Conservation (phyloP, 2,888 invertebrate species). For the Micoletzkya japonica region DNA sequence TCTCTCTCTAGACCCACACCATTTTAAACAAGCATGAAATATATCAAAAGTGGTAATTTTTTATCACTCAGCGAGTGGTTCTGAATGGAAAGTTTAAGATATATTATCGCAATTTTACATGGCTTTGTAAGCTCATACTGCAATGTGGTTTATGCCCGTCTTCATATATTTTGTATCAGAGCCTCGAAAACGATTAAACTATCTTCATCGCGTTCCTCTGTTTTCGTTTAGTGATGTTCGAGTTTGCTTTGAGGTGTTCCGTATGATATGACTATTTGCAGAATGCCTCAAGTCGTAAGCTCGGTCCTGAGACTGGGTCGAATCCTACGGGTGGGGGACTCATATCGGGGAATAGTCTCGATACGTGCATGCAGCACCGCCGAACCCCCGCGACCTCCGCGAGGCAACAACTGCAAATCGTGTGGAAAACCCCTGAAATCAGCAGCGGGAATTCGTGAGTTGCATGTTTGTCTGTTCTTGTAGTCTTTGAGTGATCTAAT, state of each 20-base stretch:
- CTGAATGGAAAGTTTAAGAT: no score
- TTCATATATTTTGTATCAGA: background rate
- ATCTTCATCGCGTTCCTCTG: background rate
- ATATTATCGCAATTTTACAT: no score
- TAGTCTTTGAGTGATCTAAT: no score
- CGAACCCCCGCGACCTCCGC: constrained; percentile 8
- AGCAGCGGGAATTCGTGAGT: constrained; percentile 50
- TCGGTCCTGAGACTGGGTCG: constrained; percentile 16
- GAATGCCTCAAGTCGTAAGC: constrained; percentile 25
- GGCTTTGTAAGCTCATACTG: no score
- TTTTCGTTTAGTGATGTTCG: no score
- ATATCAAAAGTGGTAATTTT: no score
- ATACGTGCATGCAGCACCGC: background rate
- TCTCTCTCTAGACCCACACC: no score
- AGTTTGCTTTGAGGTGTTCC: no score
- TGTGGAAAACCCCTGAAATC: constrained; percentile 56
- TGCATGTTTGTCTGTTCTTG: background rate
- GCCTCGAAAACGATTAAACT: background rate
- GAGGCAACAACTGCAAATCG: constrained; percentile 41
- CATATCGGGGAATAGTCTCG: no score
- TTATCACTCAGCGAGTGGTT: no score
- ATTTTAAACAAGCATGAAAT: no score
- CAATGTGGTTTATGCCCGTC: background rate
- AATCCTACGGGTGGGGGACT: background rate
- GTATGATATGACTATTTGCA: no score